Evolutionary conservation across 2,888 invertebrate species (phyloP).

Genomic region (Eilema griseolum): DNA sequence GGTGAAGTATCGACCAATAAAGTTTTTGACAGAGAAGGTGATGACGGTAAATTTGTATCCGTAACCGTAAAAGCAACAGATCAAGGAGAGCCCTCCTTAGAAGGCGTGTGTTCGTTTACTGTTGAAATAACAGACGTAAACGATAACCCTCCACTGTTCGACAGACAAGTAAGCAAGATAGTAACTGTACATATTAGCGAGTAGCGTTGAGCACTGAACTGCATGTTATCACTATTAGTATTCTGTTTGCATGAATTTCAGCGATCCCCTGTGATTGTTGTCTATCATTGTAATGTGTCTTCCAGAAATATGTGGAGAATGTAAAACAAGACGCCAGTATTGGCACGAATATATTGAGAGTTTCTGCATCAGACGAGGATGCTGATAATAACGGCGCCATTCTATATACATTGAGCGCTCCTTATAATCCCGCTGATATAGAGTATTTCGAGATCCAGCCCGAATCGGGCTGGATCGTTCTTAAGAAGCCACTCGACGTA

Average conservation of each 20-base stretch:
- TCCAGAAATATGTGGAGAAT: conserved; percentile 98
- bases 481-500: conserved; percentile 98
- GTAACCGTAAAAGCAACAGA: conserved; percentile 99
- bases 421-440: conserved; percentile 95
- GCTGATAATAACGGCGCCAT: conserved; percentile 98
- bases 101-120: conserved; percentile 99
- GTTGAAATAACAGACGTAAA: conserved; percentile 99
- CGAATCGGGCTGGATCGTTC: conserved; percentile 98
- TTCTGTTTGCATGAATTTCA: conserved; percentile 62
- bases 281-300: conserved; percentile 68
- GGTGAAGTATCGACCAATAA: conserved; percentile 98
- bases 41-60: conserved; percentile 98
- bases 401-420: conserved; percentile 95
- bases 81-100: conserved; percentile 98
- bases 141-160: conserved; percentile 98
- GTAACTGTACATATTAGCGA: conserved; percentile 49
- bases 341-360: conserved; percentile 96
- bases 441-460: conserved; percentile 99
- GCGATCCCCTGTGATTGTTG: conserved; percentile 50
- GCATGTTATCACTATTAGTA: conserved; percentile 62
- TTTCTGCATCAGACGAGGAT: conserved; percentile 98
- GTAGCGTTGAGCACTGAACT: conserved; percentile 55
- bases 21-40: conserved; percentile 98
- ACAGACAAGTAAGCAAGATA: conserved; percentile 92
- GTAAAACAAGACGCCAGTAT: conserved; percentile 98